These are phyloP conservation scores for Hirudinaria manillensis DNA, from an alignment of 2,888 invertebrate species.

Conservation along the genomic window DNA sequence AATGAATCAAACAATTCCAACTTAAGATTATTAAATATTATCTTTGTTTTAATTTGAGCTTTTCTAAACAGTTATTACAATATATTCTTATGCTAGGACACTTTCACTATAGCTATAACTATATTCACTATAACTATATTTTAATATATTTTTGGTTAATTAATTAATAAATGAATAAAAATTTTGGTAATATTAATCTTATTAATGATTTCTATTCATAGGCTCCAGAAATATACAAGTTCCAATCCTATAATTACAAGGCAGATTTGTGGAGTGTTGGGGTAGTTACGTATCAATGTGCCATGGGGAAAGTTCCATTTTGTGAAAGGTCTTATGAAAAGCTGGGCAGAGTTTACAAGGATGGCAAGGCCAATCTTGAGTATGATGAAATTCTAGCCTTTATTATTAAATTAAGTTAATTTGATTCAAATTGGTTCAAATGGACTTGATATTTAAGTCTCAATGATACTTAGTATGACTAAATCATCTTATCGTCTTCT, in stretches of 20 bases:
- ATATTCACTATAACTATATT: too few relatives aligned
- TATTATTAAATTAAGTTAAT: not conserved
- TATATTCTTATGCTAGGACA: too few relatives aligned
- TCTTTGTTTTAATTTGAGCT: too few relatives aligned
- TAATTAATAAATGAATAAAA: too few relatives aligned
- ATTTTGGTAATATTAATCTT: not conserved
- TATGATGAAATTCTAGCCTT: not conserved
- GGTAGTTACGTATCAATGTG: constrained; percentile 17
- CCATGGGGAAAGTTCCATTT: constrained; percentile 17
- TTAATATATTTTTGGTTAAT: too few relatives aligned
- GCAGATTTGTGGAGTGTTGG: constrained; percentile 25
- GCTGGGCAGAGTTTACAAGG: constrained; percentile 6
- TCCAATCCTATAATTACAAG: constrained; percentile 15
- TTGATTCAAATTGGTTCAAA: not conserved
- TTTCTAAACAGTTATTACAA: too few relatives aligned
- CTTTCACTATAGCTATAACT: too few relatives aligned
- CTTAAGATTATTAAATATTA: too few relatives aligned
- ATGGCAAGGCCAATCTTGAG: not conserved
- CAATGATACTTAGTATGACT: not conserved
- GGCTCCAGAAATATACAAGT: constrained; percentile 19
- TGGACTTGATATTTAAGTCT: too few relatives aligned
- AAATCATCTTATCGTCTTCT: too few relatives aligned
- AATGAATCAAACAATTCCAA: too few relatives aligned
- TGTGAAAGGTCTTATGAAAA: constrained; percentile 2
- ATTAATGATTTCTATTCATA: not conserved